Base-by-base conservation (phyloP, 2,797 vertebrate species). In the Hybognathus amarus region DNA sequence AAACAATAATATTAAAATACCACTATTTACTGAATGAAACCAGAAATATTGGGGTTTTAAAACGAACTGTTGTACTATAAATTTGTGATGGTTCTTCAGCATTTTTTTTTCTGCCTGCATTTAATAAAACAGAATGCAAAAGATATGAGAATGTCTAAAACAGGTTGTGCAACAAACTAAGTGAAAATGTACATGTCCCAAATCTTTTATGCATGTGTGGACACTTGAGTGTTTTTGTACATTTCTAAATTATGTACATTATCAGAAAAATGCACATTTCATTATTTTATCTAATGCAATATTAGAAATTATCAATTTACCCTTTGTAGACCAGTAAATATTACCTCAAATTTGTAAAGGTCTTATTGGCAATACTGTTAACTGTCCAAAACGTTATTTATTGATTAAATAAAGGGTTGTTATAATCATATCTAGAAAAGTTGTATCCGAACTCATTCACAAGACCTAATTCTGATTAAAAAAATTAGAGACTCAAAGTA, bases 261-360 rank as follows among this genome's bases (percentile, higher is more conserved):
- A 87, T 85, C 82, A 77, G 83, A 54, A 82, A 47, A 63, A 75
- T 82, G 75, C 50, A 52, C 5, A 82, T 50, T 56, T 47, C 12
- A 70, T 81, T 20, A 30, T 24, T 68, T 33, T n/a, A 67, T 52
- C 50, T 27, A 40, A 78, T 64, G 40, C n/a, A 30, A 10, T 66
- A 36, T 36, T 24, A 40, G 1, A 33, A 9, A 70, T 76, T 1
- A 9, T 74, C 15, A 59, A 66, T 47, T 77, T 64, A 40, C 11
- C 45, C 71, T 22, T 59, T 6, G 40, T 61, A 78, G 38, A 66
- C 87, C 89, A 90, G 86, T 63, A 84, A 91, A 93, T 90, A 91
- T 92, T 94, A 94, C 92, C 93, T 94, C 91, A 93, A 90, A 93
- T 90, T 89, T 90, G 90, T 90, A 87, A 84, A 40, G 92, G 95